Percentiles rank a stretch among this genome's conserved stretches.
Evolutionary conservation across 2,113 vertebrate species (phyloP).

Genomic region (Tylochromis polylepis): DNA sequence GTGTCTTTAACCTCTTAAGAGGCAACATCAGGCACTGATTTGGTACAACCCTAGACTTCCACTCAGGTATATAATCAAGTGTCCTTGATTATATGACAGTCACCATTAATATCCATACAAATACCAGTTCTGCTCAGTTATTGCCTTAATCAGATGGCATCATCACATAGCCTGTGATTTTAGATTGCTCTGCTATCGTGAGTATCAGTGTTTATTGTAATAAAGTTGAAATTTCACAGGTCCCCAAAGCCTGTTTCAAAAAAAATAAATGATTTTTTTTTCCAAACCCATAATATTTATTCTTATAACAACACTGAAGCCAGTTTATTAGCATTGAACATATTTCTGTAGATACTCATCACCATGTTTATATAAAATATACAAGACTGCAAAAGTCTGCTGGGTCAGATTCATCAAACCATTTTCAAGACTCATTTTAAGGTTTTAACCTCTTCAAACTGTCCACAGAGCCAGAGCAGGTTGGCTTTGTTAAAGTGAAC

Average conservation of each 20-base stretch:
- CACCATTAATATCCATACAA: not conserved
- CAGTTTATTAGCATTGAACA: not conserved
- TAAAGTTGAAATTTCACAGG: not conserved
- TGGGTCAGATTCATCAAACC: not conserved
- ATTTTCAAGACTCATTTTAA: not conserved
- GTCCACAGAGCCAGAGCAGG: not conserved
- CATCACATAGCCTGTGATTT: not conserved
- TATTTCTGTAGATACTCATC: not conserved
- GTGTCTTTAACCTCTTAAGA: constrained; percentile 33
- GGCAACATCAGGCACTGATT: constrained; percentile 27
- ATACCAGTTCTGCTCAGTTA: not conserved
- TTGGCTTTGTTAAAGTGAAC: not conserved
- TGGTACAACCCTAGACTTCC: not conserved
- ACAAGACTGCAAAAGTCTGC: not conserved
- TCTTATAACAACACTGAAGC: not conserved
- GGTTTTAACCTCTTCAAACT: not conserved
- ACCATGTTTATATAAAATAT: not conserved
- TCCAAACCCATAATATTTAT: not conserved
- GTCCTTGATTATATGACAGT: constrained; percentile 9
- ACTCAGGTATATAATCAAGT: constrained; percentile 36
- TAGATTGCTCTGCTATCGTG: not conserved
- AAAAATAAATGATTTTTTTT: not conserved
- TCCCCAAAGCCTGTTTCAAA: not conserved
- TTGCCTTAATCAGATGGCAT: not conserved
- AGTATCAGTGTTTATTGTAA: not conserved